Conservation (phyloP, 2,113 vertebrate genomes). For the Ursus arctos region DNA sequence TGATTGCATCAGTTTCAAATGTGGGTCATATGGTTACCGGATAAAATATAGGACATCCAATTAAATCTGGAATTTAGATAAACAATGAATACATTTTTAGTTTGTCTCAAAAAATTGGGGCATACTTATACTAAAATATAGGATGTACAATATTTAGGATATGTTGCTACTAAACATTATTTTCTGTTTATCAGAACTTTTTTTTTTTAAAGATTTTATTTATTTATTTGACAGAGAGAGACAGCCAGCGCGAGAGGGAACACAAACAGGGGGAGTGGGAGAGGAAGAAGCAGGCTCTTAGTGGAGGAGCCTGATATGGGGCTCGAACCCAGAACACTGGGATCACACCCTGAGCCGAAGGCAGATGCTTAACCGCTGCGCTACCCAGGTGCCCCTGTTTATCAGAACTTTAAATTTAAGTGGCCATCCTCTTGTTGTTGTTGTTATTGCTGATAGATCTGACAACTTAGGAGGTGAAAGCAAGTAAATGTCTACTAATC, state of each 20-base stretch:
- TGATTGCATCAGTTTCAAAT: neutral
- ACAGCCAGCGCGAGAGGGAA: too few species aligned
- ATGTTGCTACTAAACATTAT: neutral
- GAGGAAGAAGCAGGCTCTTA: too few species aligned
- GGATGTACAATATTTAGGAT: neutral
- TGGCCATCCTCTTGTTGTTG: neutral
- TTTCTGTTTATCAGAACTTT: conserved; percentile 11
- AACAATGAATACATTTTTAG: neutral
- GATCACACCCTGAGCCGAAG: too few species aligned
- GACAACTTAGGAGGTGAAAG: neutral
- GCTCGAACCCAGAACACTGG: too few species aligned
- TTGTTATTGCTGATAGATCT: neutral
- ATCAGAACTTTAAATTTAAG: conserved; percentile 36
- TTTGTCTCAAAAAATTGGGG: neutral
- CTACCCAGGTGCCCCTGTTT: neutral
- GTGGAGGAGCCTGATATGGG: too few species aligned
- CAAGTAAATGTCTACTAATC: neutral
- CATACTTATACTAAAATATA: neutral
- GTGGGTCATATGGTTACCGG: neutral
- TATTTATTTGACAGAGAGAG: too few species aligned
- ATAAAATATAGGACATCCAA: neutral
- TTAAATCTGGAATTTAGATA: conserved; percentile 44
- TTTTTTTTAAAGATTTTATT: too few species aligned
- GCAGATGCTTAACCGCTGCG: too few species aligned
- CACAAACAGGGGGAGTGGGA: too few species aligned